phyloP scores from a whole-genome alignment of 1,140 invertebrate species.

The Cydia pomonella region DNA sequence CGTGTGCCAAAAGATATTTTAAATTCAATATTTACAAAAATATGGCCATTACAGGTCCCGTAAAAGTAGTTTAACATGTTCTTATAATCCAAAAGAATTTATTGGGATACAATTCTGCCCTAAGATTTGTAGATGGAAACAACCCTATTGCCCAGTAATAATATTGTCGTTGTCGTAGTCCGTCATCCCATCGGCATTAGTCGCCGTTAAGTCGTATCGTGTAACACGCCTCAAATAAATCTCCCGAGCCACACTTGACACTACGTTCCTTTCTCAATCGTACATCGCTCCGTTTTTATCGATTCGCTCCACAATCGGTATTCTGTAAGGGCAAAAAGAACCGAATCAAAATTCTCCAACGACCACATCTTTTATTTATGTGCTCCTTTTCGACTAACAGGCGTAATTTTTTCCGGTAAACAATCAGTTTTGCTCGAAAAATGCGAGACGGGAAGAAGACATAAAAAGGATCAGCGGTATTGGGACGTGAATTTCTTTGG shows the following conservation, averaged over 20 bases:
- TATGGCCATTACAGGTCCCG: too few relatives aligned
- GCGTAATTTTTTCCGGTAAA: conserved; percentile 80
- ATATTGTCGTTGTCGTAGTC: too few relatives aligned
- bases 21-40: too few relatives aligned
- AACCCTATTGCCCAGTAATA: too few relatives aligned
- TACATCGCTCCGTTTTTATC: conserved; percentile 68
- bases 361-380: conserved; percentile 77
- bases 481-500: conserved; percentile 44
- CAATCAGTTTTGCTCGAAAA: conserved; percentile 79
- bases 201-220: conserved; percentile 10
- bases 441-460: conserved; percentile 73
- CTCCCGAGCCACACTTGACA: conserved; percentile 58
- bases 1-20: too few relatives aligned
- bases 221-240: conserved; percentile 60
- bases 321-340: conserved; percentile 62
- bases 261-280: conserved; percentile 73
- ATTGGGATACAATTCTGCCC: too few relatives aligned
- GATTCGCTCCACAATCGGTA: conserved; percentile 55
- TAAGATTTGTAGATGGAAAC: too few relatives aligned
- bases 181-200: background rate
- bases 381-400: conserved; percentile 72
- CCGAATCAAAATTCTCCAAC: conserved; percentile 77
- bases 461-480: conserved; percentile 66
- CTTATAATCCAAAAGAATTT: too few relatives aligned
- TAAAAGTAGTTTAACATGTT: too few relatives aligned